phyloP scores from a whole-genome alignment of 2,113 vertebrate genomes.

The Pollimyrus isidori region DNA sequence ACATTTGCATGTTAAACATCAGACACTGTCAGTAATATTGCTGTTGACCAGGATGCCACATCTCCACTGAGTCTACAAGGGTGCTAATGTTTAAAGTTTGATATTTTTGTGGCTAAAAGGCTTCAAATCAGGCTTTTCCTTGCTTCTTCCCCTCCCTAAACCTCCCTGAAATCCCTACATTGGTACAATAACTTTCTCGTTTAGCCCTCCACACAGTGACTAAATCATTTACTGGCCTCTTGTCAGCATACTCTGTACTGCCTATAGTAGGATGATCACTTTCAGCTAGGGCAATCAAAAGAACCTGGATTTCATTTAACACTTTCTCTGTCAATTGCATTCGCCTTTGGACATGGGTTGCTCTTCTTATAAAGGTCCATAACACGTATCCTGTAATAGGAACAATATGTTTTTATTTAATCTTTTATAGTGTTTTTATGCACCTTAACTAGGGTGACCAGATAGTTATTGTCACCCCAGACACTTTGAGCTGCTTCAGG shows the following conservation, averaged over 20 bases:
- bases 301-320: neutral
- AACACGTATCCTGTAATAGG: no score
- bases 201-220: neutral
- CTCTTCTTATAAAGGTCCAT: neutral
- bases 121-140: neutral
- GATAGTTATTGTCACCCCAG: neutral
- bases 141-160: neutral
- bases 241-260: neutral
- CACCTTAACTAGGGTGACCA: neutral
- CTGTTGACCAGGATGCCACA: neutral
- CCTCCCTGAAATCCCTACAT: neutral
- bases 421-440: no score
- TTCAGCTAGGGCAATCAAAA: neutral
- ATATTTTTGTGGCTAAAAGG: neutral
- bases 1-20: neutral
- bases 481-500: neutral
- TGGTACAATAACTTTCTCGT: neutral
- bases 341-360: no score
- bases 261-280: neutral
- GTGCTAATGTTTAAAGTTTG: neutral
- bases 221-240: neutral
- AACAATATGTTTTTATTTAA: no score
- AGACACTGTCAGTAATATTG: neutral
- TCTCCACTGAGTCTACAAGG: neutral
- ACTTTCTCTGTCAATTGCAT: no score